These are phyloP conservation scores for Nesospiza acunhae DNA, from an alignment of 2,113 vertebrate genomes.

Conservation along the genomic window DNA sequence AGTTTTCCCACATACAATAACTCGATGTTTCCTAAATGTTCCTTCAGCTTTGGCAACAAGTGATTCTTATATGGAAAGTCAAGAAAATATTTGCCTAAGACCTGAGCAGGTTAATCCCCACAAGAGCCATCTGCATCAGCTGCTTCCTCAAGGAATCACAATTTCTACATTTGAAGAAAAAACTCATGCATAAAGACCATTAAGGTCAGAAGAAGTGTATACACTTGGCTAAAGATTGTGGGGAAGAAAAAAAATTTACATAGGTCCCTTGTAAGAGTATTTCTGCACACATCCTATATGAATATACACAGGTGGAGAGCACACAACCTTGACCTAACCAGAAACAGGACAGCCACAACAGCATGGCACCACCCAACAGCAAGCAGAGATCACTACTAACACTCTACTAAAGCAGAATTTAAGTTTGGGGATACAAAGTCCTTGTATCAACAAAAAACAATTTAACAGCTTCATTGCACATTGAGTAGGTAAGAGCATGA, in stretches of 20 bases:
- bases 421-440: not conserved
- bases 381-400: not conserved
- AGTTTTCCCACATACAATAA: not conserved
- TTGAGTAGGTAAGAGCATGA: not conserved
- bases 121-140: not conserved
- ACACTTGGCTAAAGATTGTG: not conserved
- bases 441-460: not conserved
- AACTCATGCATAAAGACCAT: not conserved
- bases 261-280: not conserved
- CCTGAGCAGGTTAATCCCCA: not conserved
- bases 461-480: not conserved
- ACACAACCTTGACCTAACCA: not conserved
- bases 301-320: not conserved
- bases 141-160: not conserved
- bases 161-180: not conserved
- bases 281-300: not conserved
- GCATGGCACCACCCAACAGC: not conserved
- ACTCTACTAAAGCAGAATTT: not conserved
- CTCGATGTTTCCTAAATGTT: not conserved
- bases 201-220: not conserved
- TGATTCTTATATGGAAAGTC: not conserved
- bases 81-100: not conserved
- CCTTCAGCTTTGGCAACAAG: not conserved
- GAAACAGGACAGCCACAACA: not conserved
- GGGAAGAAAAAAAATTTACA: not conserved